Conservation (phyloP, 2,888 invertebrate species). For the Lymantria monacha region DNA sequence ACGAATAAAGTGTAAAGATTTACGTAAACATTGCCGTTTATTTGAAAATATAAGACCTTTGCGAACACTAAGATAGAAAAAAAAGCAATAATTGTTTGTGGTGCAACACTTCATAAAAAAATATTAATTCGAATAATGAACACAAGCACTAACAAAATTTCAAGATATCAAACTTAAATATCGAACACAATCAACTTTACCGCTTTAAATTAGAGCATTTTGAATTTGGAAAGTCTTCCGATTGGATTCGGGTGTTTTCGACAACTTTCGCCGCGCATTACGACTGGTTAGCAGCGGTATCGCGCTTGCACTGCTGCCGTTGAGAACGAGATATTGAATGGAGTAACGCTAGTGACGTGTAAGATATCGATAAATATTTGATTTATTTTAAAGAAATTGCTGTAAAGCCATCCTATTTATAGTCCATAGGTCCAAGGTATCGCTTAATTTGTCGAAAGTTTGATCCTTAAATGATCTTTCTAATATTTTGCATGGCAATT, state of each 20-base stretch:
- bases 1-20: background rate
- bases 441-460: no score
- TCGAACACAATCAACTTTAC: conserved; percentile 10
- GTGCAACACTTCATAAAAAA: background rate
- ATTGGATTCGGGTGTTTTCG: conserved; percentile 19
- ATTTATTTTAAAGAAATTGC: background rate
- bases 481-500: no score
- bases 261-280: conserved; percentile 30
- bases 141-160: conserved; percentile 8
- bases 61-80: background rate
- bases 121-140: conserved; percentile 23
- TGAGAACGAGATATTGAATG: conserved; percentile 33
- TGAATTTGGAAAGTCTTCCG: conserved; percentile 38
- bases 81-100: conserved; percentile 3
- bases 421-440: no score
- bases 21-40: background rate
- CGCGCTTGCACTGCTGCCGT: conserved; percentile 26
- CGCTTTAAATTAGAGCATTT: conserved; percentile 29
- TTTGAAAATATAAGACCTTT: background rate
- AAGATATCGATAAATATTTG: background rate
- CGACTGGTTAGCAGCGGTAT: conserved; percentile 22
- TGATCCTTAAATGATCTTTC: no score
- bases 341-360: conserved; percentile 32
- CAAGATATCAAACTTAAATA: conserved; percentile 1
- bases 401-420: no score